Evolutionary conservation across 2,888 invertebrate genomes (phyloP).

Genomic region (Tenthredo amoena): DNA sequence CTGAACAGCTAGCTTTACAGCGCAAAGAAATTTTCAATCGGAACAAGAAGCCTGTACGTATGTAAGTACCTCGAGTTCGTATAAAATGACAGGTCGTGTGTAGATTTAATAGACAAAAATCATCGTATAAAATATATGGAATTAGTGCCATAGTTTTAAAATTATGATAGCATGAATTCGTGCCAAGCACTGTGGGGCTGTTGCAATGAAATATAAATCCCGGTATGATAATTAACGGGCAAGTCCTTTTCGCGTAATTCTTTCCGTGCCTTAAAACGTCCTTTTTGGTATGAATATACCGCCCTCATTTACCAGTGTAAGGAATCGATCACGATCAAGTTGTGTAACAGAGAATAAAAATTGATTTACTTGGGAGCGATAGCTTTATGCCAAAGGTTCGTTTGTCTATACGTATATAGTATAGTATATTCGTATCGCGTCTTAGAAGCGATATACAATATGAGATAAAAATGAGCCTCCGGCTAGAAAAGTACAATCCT

Average conservation of each 20-base stretch:
- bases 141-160: slow-evolving; percentile 29
- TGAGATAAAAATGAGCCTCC: neutral
- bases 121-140: neutral
- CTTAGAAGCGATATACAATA: neutral
- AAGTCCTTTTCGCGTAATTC: neutral
- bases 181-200: slow-evolving; percentile 20
- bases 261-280: neutral
- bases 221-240: neutral
- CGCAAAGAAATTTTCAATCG: neutral
- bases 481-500: slow-evolving; percentile 31
- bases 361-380: neutral
- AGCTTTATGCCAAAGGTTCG: slow-evolving; percentile 16
- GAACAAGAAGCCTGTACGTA: too few species aligned
- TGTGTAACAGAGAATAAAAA: neutral
- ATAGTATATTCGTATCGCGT: neutral
- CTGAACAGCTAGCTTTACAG: neutral
- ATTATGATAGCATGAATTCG: neutral
- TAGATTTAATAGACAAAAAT: too few species aligned
- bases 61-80: too few species aligned
- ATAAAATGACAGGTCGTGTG: too few species aligned
- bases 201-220: neutral
- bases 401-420: neutral
- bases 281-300: neutral
- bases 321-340: neutral
- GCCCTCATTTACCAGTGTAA: neutral